Conservation (phyloP, 2,113 vertebrate genomes). For the Camarhynchus parvulus region DNA sequence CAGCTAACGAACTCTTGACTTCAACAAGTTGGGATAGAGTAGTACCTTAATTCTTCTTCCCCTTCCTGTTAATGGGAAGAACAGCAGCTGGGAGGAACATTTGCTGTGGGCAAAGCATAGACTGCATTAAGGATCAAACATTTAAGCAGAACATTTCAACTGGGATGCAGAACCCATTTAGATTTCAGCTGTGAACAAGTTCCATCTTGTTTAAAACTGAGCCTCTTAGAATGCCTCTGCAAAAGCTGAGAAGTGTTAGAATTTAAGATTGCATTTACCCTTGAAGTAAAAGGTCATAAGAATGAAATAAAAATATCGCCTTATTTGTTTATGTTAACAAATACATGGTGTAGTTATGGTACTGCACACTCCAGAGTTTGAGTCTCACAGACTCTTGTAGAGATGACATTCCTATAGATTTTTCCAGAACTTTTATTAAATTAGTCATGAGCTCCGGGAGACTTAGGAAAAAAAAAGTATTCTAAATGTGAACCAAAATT, state of each 20-base stretch:
- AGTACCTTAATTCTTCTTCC: constrained; percentile 49
- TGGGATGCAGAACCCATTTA: constrained; percentile 58
- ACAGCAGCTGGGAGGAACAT: constrained; percentile 71
- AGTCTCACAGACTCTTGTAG: neutral
- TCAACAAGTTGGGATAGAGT: constrained; percentile 1
- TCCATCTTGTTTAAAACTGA: constrained; percentile 72
- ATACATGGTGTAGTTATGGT: neutral
- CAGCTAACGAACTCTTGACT: neutral
- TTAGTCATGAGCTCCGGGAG: neutral
- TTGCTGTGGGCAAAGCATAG: constrained; percentile 63
- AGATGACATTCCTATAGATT: neutral
- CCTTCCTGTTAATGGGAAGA: constrained; percentile 57
- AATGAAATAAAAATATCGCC: neutral
- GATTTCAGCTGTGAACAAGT: constrained; percentile 72
- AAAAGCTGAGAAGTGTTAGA: constrained; percentile 63
- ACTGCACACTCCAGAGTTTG: neutral
- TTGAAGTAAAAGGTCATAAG: constrained; percentile 43
- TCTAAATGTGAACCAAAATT: neutral
- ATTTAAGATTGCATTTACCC: constrained; percentile 58
- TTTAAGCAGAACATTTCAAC: constrained; percentile 68
- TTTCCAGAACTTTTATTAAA: neutral
- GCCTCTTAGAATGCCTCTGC: constrained; percentile 46
- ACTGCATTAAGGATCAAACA: constrained; percentile 52
- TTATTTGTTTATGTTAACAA: neutral
- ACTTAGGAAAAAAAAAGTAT: neutral